Evolutionary conservation across 92 coral and sea anemone genomes (phyloP).

Genomic region (Metridium senile): DNA sequence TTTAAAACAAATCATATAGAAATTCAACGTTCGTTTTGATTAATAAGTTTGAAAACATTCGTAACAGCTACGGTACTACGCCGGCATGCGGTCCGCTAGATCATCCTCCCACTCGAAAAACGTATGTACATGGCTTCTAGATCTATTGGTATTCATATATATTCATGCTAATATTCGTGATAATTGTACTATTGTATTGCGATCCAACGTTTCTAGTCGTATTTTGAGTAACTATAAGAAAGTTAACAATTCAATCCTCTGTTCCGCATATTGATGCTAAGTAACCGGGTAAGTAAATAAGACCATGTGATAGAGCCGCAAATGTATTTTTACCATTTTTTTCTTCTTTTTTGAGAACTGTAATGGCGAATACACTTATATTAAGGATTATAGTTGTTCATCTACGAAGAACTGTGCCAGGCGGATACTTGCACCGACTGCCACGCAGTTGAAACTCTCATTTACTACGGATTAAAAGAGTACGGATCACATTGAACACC

Average conservation of each 20-base stretch:
- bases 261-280: neutral
- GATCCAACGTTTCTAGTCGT: neutral
- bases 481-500: neutral
- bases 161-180: neutral
- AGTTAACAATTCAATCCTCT: neutral
- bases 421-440: neutral
- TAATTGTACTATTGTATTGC: neutral
- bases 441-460: neutral
- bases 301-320: no score
- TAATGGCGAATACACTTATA: no score
- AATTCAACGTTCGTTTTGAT: neutral
- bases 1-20: neutral
- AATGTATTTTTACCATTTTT: no score
- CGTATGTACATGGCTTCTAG: neutral
- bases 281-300: neutral
- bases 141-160: neutral
- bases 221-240: neutral
- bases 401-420: neutral
- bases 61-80: neutral
- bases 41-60: neutral
- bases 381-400: neutral
- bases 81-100: neutral
- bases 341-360: no score
- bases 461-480: constrained; percentile 2
- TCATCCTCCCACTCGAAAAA: neutral